phyloP scores from a whole-genome alignment of 1,140 invertebrate genomes.

The Pentalonia nigronervosa region DNA sequence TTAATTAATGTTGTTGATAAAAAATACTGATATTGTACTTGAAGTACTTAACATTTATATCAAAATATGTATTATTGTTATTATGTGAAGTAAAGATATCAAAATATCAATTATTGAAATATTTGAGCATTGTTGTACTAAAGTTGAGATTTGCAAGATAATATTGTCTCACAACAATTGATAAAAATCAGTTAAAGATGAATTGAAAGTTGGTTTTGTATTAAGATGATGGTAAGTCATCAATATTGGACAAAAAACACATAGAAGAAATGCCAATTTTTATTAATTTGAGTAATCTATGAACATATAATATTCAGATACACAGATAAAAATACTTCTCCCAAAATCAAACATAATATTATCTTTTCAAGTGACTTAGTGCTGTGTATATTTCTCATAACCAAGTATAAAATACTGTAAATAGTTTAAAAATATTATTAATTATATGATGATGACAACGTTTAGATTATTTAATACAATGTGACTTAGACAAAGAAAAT shows the following conservation, averaged over 20 bases:
- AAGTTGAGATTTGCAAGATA: neutral
- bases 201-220: neutral
- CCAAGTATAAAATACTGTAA: neutral
- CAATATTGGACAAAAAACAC: neutral
- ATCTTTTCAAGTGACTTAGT: constrained; percentile 8
- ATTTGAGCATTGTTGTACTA: neutral
- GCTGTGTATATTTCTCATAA: neutral
- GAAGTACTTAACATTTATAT: neutral
- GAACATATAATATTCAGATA: neutral
- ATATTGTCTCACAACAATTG: neutral
- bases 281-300: neutral
- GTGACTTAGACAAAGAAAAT: neutral
- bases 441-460: neutral
- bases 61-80: neutral
- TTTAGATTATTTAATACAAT: neutral
- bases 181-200: neutral
- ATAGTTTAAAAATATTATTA: neutral
- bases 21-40: neutral
- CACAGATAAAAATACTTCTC: neutral
- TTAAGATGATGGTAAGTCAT: neutral
- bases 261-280: neutral
- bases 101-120: neutral
- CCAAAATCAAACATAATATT: neutral
- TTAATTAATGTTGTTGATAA: neutral
- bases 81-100: neutral